Conservation (phyloP, 2,888 invertebrate genomes). For the Agrilus biguttatus region DNA sequence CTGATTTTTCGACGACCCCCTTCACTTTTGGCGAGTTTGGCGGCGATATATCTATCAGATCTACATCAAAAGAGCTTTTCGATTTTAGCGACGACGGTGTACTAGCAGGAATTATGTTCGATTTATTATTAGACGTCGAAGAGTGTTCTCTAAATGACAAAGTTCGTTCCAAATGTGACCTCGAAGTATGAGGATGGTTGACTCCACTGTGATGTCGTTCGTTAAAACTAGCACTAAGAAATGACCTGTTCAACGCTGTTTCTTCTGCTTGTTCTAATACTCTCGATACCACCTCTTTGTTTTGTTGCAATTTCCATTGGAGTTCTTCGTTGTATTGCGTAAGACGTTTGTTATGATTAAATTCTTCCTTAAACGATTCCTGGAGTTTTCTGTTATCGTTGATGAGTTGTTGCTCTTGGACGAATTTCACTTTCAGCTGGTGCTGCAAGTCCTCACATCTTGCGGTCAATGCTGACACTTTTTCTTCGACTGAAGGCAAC, state of each 20-base stretch:
- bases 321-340: slow-evolving; percentile 79
- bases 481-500: slow-evolving; percentile 55
- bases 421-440: slow-evolving; percentile 52
- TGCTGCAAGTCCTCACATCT: slow-evolving; percentile 75
- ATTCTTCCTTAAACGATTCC: slow-evolving; percentile 60
- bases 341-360: slow-evolving; percentile 62
- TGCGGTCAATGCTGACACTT: slow-evolving; percentile 62
- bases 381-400: slow-evolving; percentile 59
- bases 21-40: slow-evolving; percentile 64
- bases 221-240: slow-evolving; percentile 25
- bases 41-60: slow-evolving; percentile 33
- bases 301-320: slow-evolving; percentile 72
- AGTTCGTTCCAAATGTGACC: slow-evolving; percentile 18
- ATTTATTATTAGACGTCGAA: slow-evolving; percentile 11
- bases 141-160: slow-evolving; percentile 22
- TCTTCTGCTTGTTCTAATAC: slow-evolving; percentile 25
- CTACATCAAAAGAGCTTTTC: slow-evolving; percentile 18
- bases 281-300: slow-evolving; percentile 51
- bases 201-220: slow-evolving; percentile 10
- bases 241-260: slow-evolving; percentile 19
- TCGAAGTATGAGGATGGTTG: slow-evolving; percentile 8
- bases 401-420: slow-evolving; percentile 55
- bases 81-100: slow-evolving; percentile 17
- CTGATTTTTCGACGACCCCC: slow-evolving; percentile 71
- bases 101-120: slow-evolving; percentile 10